Percentiles rank a stretch among this genome's conserved stretches.
Evolutionary conservation across 2,797 vertebrate species (phyloP).

Genomic region (Galagoides demidoff): DNA sequence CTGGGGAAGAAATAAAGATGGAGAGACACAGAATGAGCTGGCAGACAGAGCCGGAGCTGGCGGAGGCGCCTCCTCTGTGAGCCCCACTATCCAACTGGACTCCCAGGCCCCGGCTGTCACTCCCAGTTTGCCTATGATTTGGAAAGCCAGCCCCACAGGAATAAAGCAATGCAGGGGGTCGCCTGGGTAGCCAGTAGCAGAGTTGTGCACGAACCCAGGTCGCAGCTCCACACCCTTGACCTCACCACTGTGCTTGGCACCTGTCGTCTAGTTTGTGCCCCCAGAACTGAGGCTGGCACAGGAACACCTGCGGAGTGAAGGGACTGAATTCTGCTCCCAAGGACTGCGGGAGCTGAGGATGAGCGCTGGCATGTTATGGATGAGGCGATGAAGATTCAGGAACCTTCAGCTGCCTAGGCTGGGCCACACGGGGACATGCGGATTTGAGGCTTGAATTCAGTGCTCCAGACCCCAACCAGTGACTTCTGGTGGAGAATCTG

Average conservation of each 20-base stretch:
- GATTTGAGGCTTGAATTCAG: background rate
- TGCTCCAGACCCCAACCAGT: too few species aligned
- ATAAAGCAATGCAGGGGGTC: background rate
- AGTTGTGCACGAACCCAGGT: background rate
- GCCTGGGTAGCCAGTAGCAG: background rate
- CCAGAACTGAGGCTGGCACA: background rate
- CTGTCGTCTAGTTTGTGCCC: accelerated
- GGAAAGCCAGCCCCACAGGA: background rate
- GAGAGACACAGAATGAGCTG: accelerated
- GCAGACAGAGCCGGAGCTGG: accelerated
- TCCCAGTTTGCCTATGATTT: background rate
- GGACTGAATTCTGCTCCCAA: background rate
- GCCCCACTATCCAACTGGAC: background rate
- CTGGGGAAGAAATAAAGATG: background rate
- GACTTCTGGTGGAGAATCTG: background rate
- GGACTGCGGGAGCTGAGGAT: background rate
- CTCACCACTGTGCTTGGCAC: background rate
- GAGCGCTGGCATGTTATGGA: background rate
- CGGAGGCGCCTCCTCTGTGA: background rate
- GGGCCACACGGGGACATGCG: background rate
- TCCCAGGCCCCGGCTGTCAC: too few species aligned
- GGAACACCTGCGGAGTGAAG: background rate
- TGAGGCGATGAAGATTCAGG: background rate
- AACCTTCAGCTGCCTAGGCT: background rate
- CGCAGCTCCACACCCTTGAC: background rate